These are phyloP conservation scores for Bergia puertoricense DNA, from an alignment of 92 coral and sea anemone species.

Conservation along the genomic window DNA sequence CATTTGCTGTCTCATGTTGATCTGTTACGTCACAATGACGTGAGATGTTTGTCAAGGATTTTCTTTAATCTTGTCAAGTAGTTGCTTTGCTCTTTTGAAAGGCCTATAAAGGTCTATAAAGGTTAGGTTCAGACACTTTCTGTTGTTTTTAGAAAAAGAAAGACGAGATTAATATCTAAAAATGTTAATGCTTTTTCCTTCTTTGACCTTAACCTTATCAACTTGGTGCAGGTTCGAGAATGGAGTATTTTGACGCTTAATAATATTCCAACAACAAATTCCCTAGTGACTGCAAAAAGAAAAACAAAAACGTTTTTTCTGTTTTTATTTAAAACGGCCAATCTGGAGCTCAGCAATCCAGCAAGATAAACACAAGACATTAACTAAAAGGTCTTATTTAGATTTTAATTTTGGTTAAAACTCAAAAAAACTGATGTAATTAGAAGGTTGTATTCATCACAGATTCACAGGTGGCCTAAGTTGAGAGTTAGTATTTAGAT, in stretches of 20 bases:
- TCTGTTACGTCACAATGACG: conserved; percentile 36
- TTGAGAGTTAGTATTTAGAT: no score
- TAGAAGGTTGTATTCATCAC: no score
- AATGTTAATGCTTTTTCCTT: background rate
- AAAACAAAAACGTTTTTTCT: no score
- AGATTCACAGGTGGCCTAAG: no score
- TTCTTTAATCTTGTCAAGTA: conserved; percentile 13
- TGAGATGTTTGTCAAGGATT: background rate
- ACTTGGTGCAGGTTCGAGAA: background rate
- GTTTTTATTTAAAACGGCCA: background rate
- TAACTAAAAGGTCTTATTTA: background rate
- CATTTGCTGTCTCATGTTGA: conserved; percentile 29
- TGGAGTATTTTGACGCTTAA: background rate
- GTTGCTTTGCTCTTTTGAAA: background rate
- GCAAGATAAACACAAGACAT: no score
- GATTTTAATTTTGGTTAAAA: no score
- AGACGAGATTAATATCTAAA: background rate
- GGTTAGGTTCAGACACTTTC: background rate
- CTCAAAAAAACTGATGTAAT: no score
- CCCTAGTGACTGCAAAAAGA: background rate
- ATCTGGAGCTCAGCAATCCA: background rate
- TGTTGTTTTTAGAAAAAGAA: background rate
- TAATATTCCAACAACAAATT: background rate
- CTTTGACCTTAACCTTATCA: background rate
- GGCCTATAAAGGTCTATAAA: background rate